A percentile compares a stretch with the other conserved stretches of the same genome.
Conservation (phyloP, 2,888 invertebrate species). For the Aromia moschata region DNA sequence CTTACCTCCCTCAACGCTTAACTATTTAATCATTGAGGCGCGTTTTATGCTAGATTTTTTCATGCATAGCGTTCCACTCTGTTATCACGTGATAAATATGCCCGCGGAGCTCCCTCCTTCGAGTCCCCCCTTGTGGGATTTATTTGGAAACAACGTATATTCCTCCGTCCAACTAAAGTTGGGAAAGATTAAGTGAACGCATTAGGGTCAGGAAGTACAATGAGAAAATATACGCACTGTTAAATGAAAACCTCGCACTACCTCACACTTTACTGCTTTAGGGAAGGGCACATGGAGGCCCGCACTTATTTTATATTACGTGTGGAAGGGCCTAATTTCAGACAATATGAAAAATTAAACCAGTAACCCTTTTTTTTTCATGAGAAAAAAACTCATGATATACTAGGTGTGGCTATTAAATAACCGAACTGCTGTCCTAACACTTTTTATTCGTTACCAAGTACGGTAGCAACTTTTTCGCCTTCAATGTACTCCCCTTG, state of each 20-base stretch:
- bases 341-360: too few relatives aligned
- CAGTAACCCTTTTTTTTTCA: too few relatives aligned
- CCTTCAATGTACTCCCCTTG: too few relatives aligned
- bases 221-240: constrained; percentile 18
- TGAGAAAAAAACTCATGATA: too few relatives aligned
- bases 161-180: neutral
- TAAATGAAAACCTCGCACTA: constrained; percentile 13
- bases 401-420: too few relatives aligned
- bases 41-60: too few relatives aligned
- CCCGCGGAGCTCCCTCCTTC: neutral
- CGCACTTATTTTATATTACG: neutral
- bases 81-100: neutral
- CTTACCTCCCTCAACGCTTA: too few relatives aligned
- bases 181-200: constrained; percentile 12
- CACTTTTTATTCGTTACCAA: too few relatives aligned
- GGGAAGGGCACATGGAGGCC: neutral
- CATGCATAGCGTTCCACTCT: neutral
- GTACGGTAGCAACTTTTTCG: too few relatives aligned
- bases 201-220: constrained; percentile 15
- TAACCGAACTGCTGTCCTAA: too few relatives aligned
- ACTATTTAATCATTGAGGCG: too few relatives aligned
- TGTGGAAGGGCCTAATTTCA: too few relatives aligned
- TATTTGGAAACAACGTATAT: neutral
- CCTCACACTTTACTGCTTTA: neutral
- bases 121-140: neutral